Evolutionary conservation across 1,140 invertebrate species (phyloP), one percentile per base, ranked within the genome.

Genomic region (Nylanderia fulva): DNA sequence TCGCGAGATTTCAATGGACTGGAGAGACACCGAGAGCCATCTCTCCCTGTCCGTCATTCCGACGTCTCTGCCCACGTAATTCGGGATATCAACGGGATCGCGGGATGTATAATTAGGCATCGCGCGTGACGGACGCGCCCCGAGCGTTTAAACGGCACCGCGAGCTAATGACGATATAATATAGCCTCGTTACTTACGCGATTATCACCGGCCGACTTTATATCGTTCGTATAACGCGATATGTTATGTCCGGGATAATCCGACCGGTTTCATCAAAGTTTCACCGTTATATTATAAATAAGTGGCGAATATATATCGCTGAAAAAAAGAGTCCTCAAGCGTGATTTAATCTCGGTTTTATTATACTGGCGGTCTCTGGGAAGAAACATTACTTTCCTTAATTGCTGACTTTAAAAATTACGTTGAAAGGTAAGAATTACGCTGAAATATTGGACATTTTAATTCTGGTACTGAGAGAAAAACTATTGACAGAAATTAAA

Each of bases 61-160:
- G 91, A 88, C 87, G 90, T 91, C 91, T 91, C 91, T 79, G 85
- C 82, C 86, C 87, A 85, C 75, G 64, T 86, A 84, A 85, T 84
- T 88, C 82, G 84, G 68, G 76, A 64, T 82, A 85, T 85, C 85
- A 68, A 77, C 80, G 71, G 56, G 58, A 84, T 61, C 69, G 69
- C 13, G 63, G 66, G 33, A 74, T 33, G 33, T 63, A 84, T 52
- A 75, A 84, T 68, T 77, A 84, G 45, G 29, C 45, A 33, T 64
- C 58, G 77, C 48, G 87, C 58, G 68, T 48, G 69, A 85, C 66
- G 66, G 87, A 90, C 82, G 83, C 18, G 29, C 85, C 58, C 54
- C 64, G 42, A 76, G 72, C 54, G 45, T 68, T 68, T 61, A 52
- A 68, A 72, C 82, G 80, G 72, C 72, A 68, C n/a, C 64, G 45